These are phyloP conservation scores for Formica selysi DNA, from an alignment of 1,140 invertebrate genomes.

Conservation along the genomic window DNA sequence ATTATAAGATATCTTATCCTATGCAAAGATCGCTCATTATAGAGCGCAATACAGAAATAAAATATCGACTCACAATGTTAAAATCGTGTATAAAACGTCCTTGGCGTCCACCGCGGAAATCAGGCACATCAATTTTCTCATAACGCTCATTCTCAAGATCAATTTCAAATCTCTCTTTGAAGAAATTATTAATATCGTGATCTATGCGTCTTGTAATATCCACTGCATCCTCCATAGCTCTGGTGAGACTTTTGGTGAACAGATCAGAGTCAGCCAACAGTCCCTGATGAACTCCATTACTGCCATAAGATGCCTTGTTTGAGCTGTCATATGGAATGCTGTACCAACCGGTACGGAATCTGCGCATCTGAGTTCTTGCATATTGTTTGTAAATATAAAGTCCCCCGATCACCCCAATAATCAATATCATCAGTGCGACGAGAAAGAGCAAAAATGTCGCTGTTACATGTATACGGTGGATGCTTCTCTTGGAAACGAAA, in stretches of 20 bases:
- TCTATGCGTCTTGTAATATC: slow-evolving; percentile 74
- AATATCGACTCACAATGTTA: slow-evolving; percentile 87
- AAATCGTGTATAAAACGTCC: slow-evolving; percentile 97
- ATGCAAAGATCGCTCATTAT: background rate
- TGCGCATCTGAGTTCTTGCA: slow-evolving; percentile 88
- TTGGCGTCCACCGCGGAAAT: slow-evolving; percentile 91
- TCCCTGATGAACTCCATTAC: slow-evolving; percentile 79
- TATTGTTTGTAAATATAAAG: slow-evolving; percentile 93
- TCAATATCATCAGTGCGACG: slow-evolving; percentile 90
- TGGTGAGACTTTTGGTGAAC: slow-evolving; percentile 77
- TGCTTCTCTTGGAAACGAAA: slow-evolving; percentile 77
- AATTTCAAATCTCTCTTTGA: slow-evolving; percentile 93
- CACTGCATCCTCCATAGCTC: slow-evolving; percentile 75
- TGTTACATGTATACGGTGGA: slow-evolving; percentile 87
- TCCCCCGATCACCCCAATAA: slow-evolving; percentile 92
- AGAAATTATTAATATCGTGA: slow-evolving; percentile 82
- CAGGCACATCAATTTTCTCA: slow-evolving; percentile 93
- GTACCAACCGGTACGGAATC: slow-evolving; percentile 89
- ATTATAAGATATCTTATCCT: background rate
- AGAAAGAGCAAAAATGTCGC: slow-evolving; percentile 91
- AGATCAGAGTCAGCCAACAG: slow-evolving; percentile 79
- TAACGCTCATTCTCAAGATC: slow-evolving; percentile 90
- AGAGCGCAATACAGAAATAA: background rate
- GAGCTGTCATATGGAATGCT: slow-evolving; percentile 88
- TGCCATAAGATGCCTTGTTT: slow-evolving; percentile 79